A percentile compares a stretch with the other conserved stretches of the same genome.
Conservation (phyloP, 2,797 vertebrate genomes). For the Dicrostonyx torquatus region DNA sequence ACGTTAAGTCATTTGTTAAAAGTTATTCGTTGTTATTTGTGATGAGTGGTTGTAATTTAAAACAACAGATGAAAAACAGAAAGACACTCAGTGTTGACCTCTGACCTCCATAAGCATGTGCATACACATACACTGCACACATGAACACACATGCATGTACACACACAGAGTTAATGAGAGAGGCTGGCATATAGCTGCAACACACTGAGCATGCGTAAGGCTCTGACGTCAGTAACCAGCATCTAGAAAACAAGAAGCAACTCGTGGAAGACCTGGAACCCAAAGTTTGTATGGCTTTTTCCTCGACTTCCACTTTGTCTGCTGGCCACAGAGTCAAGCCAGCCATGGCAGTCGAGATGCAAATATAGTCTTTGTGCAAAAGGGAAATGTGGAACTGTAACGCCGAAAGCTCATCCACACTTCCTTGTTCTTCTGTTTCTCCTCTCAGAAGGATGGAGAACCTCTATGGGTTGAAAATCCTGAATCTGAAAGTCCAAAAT, state of each 20-base stretch:
- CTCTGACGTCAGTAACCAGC: not conserved
- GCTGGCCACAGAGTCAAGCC: not conserved
- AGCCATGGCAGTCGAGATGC: not conserved
- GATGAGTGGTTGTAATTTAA: not conserved
- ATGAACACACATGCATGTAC: not conserved
- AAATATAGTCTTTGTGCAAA: not conserved
- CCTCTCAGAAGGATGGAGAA: not conserved
- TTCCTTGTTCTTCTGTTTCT: not conserved
- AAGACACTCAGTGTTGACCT: not conserved
- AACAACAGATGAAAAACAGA: not conserved
- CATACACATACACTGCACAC: not conserved
- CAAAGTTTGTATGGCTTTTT: not conserved
- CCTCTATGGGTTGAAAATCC: not conserved
- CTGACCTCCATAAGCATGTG: not conserved
- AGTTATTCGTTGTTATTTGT: not conserved
- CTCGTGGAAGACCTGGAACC: conserved; percentile 14
- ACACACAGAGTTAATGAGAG: not conserved
- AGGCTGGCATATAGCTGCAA: not conserved
- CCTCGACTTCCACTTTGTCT: not conserved
- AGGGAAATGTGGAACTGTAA: not conserved
- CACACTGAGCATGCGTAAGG: not conserved
- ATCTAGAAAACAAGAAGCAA: not conserved
- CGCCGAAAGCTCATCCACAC: not conserved
- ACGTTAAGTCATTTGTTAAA: not conserved
- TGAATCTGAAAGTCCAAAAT: not conserved